Evolutionary conservation across 64 coral and sea anemone species (phyloP).

Genomic region (Acropora yongei): DNA sequence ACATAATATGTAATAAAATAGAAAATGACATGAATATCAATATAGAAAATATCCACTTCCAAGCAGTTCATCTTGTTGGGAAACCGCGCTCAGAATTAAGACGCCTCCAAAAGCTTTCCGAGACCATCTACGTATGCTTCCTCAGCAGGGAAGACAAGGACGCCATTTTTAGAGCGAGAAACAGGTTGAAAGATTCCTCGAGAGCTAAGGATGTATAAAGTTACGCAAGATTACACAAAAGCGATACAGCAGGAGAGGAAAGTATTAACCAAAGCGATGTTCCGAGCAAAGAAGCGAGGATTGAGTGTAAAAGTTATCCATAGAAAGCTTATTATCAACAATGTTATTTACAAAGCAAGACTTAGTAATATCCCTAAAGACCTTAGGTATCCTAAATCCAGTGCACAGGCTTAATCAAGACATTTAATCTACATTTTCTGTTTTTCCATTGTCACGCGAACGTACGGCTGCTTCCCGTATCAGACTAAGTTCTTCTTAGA

Average conservation of each 20-base stretch:
- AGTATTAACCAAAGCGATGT: not conserved
- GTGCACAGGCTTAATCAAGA: not conserved
- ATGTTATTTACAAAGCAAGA: not conserved
- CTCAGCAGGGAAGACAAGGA: not conserved
- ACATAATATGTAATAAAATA: too few species aligned
- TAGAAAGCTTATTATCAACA: not conserved
- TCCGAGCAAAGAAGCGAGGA: not conserved
- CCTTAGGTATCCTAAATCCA: not conserved
- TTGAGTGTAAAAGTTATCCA: too few species aligned
- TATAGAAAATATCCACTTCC: not conserved
- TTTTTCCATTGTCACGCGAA: not conserved
- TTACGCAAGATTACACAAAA: not conserved
- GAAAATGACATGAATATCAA: not conserved
- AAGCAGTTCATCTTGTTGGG: not conserved
- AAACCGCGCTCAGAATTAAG: not conserved
- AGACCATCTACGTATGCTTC: slow-evolving; percentile 1
- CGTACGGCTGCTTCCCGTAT: not conserved
- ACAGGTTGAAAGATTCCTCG: not conserved
- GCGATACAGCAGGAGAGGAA: not conserved
- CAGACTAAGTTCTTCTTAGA: not conserved
- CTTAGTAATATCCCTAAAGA: not conserved
- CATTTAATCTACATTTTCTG: not conserved
- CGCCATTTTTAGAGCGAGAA: not conserved
- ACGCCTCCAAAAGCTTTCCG: not conserved
- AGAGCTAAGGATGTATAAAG: not conserved